Evolutionary conservation across 64 coral and sea anemone genomes (phyloP), one percentile per base, ranked within the genome.

Genomic region (Montipora capricornis): DNA sequence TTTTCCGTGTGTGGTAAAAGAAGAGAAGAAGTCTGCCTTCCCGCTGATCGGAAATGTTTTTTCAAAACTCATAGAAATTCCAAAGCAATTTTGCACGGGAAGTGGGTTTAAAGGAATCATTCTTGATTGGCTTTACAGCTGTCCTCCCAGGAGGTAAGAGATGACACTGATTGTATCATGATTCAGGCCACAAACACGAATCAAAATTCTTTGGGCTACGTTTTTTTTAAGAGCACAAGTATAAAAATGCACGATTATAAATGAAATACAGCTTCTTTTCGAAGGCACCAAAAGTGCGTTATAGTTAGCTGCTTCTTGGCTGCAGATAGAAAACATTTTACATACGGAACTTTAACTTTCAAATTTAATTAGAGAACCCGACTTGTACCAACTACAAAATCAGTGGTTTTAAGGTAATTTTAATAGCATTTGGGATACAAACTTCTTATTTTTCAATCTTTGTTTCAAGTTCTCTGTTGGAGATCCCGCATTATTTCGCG

Each of bases 131-230:
- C 49, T 71, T 50, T 17, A 10, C 82, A 71, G 82, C 82, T 71
- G 82, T 71, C 66, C 0, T 86, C 16, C 19, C 45, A 71, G 45
- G 68, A 86, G 82, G 82, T 86, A 10, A 86, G 82, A 20, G 62
- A 15, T 5, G 52, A 55, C 10, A 55, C 5, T 55, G 52, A 7
- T 55, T 55, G 52, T 55, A 37, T 37, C 52, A 10, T 16, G 11
- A 64, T 64, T 15, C 9, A 14, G 61, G 9, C 61, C 14, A 64
- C 61, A 14, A 64, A 64, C 61, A 16, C 61, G 61, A 12, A 16
- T 12, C 61, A 64, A 64, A 4, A 12, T 64, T 15, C 4, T 64
- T 57, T 6, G 61, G 13, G 14, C 11, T 64, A 16, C 19, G 29
- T 64, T 64, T 3, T 64, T 64, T 64, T 16, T 3, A 16, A 64